Evolutionary conservation across 2,888 invertebrate species (phyloP).

Genomic region (Scaptodrosophila latifasciaeformis): DNA sequence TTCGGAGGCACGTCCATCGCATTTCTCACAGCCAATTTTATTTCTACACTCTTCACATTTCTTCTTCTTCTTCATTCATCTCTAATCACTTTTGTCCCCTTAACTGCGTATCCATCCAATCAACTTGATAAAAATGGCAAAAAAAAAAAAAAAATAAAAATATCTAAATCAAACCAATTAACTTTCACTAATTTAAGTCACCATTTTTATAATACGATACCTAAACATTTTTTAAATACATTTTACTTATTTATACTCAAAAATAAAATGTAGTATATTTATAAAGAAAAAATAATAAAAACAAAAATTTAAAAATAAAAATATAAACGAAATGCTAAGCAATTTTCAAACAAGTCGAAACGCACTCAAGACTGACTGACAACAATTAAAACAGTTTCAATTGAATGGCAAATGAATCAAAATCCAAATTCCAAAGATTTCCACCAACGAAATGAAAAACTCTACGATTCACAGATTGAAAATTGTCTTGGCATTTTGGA

Average conservation of each 20-base stretch:
- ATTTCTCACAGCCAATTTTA: conserved; percentile 64
- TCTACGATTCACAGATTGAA: too few relatives aligned
- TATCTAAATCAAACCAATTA: neutral
- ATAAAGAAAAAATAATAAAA: too few relatives aligned
- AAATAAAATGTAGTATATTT: too few relatives aligned
- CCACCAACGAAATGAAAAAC: neutral
- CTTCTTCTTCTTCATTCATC: conserved; percentile 2
- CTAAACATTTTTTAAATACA: conserved; percentile 30
- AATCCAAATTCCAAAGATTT: conserved; percentile 33
- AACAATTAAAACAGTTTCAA: conserved; percentile 25
- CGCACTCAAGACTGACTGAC: conserved; percentile 52
- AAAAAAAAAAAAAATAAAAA: neutral
- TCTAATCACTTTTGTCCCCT: neutral
- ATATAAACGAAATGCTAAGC: conserved; percentile 18
- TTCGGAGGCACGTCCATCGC: conserved; percentile 62
- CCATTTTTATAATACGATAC: conserved; percentile 23
- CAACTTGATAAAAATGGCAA: too few relatives aligned
- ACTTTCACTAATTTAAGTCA: conserved; percentile 38
- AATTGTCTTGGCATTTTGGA: conserved; percentile 13
- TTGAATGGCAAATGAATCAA: conserved; percentile 28
- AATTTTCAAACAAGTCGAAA: conserved; percentile 17
- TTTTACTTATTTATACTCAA: conserved; percentile 47
- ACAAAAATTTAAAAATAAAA: conserved; percentile 23
- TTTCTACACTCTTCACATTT: conserved; percentile 21
- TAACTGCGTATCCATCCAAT: neutral